Conservation (phyloP, 2,888 invertebrate genomes). For the Argyresthia goedartella region DNA sequence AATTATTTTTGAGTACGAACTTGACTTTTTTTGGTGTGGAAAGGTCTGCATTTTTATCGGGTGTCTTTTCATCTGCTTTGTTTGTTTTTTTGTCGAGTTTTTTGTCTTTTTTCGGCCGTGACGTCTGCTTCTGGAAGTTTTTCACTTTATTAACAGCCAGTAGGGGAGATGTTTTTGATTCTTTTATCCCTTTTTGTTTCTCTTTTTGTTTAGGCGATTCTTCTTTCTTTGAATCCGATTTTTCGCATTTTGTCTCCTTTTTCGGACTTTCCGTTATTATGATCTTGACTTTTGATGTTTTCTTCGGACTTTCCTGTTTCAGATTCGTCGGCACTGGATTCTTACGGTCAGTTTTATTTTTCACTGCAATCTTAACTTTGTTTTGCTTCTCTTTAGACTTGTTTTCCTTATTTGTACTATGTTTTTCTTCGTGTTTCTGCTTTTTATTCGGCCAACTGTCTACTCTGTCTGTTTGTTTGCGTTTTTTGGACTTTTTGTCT, state of each 20-base stretch:
- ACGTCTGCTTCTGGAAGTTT: constrained; percentile 30
- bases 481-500: constrained; percentile 14
- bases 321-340: no score
- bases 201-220: constrained; percentile 7
- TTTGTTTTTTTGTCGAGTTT: neutral
- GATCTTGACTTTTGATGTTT: constrained; percentile 13
- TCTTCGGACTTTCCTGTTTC: neutral
- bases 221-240: constrained; percentile 8
- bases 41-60: constrained; percentile 11
- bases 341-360: constrained; percentile 6
- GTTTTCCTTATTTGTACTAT: constrained; percentile 6
- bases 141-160: constrained; percentile 25
- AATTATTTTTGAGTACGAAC: constrained; percentile 78
- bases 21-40: constrained; percentile 76
- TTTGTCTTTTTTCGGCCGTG: constrained; percentile 9
- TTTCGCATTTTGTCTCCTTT: neutral
- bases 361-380: constrained; percentile 9
- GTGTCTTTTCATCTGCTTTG: constrained; percentile 12
- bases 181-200: constrained; percentile 2
- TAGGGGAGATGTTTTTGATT: constrained; percentile 8
- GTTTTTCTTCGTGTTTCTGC: constrained; percentile 11
- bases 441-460: constrained; percentile 1
- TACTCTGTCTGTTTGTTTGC: constrained; percentile 5
- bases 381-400: constrained; percentile 5
- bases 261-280: constrained; percentile 1